Conservation (phyloP, 2,113 vertebrate genomes). For the Rhinichthys klamathensis region DNA sequence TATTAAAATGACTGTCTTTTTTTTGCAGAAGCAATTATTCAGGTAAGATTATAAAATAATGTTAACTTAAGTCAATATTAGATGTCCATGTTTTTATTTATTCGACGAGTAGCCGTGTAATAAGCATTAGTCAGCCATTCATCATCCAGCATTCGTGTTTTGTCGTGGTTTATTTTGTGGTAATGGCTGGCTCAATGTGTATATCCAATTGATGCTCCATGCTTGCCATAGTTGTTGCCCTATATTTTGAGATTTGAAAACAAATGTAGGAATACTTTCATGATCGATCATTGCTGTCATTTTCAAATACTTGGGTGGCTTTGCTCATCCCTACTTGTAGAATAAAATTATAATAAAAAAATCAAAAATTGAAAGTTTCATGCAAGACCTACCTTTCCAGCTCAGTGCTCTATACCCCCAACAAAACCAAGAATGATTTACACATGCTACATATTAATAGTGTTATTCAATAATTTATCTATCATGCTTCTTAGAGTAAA, state of each 20-base stretch:
- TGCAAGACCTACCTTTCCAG: conserved; percentile 10
- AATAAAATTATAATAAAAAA: neutral
- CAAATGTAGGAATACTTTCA: neutral
- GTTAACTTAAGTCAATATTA: too few species aligned
- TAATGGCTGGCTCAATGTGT: neutral
- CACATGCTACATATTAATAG: conserved; percentile 54
- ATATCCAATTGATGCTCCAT: neutral
- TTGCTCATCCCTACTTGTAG: neutral
- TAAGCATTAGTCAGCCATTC: neutral
- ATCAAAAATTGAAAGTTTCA: neutral
- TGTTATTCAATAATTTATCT: conserved; percentile 56
- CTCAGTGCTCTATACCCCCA: conserved; percentile 30
- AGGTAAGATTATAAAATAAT: too few species aligned
- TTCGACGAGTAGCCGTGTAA: neutral
- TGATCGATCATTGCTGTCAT: neutral
- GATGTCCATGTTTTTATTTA: neutral
- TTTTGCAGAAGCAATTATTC: too few species aligned
- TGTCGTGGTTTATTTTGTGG: neutral
- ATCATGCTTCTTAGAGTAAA: conserved; percentile 29
- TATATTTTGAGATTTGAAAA: neutral
- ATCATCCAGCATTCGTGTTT: neutral
- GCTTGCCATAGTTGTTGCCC: neutral
- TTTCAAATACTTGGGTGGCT: neutral
- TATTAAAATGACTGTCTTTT: too few species aligned
- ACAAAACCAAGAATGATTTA: conserved; percentile 47